Percentiles rank a stretch among this genome's conserved stretches.
phyloP scores from a whole-genome alignment of 2,888 invertebrate genomes.

The Agriopis aurantiaria region DNA sequence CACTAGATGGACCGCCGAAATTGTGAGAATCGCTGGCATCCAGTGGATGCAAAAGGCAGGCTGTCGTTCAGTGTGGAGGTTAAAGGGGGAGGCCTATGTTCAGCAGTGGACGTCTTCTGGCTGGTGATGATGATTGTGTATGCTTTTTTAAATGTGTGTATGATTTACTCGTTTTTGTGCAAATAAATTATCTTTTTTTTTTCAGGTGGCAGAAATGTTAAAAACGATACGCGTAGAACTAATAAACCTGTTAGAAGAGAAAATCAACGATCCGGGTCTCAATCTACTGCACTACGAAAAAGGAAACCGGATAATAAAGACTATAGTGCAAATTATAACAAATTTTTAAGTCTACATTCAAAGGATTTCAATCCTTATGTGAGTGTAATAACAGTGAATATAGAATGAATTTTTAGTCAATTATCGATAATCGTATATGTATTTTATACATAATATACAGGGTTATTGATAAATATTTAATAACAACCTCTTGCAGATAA shows the following conservation, averaged over 20 bases:
- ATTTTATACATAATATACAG: constrained; percentile 6
- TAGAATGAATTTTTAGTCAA: constrained; percentile 30
- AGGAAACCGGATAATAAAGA: constrained; percentile 91
- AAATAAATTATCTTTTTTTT: constrained; percentile 40
- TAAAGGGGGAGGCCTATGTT: too few relatives aligned
- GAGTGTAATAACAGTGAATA: constrained; percentile 17
- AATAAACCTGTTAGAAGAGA: constrained; percentile 92
- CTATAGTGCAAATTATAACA: constrained; percentile 90
- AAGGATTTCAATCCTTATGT: constrained; percentile 25
- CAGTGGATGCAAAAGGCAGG: too few relatives aligned
- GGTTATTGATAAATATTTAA: too few relatives aligned
- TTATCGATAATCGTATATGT: constrained; percentile 12
- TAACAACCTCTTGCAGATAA: too few relatives aligned
- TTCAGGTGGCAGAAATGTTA: constrained; percentile 92
- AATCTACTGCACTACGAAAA: constrained; percentile 91
- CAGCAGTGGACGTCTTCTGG: too few relatives aligned
- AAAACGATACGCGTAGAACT: constrained; percentile 92
- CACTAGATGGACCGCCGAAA: too few relatives aligned
- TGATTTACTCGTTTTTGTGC: too few relatives aligned
- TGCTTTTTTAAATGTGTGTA: too few relatives aligned
- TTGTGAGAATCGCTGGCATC: too few relatives aligned
- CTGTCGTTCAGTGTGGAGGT: too few relatives aligned
- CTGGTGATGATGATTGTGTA: too few relatives aligned
- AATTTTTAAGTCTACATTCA: constrained; percentile 72
- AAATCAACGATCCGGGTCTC: constrained; percentile 93